Evolutionary conservation across 2,113 vertebrate species (phyloP), one percentile per base, ranked within the genome.

Genomic region (Rhabdomys dilectus): DNA sequence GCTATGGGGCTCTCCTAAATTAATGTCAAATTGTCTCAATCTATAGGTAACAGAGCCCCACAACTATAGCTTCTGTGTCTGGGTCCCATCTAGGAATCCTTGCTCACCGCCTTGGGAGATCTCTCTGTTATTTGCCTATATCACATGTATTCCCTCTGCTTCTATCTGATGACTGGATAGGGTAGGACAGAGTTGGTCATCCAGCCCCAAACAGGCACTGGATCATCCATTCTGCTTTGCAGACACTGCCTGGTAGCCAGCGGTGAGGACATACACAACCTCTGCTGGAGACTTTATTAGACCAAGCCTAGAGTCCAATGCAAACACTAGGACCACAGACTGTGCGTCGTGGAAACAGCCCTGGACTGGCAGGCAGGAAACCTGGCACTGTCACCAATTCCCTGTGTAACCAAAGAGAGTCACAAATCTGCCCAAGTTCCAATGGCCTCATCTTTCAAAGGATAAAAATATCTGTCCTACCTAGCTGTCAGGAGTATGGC

Each of bases 381-480:
- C 80, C 89, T 72, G 91, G 97, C 29, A 3, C 64, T 16, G 16
- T 42, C 82, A 82, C 92, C 60, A 39, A 80, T 53, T 94, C 64
- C 22, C 82, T 82, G 6, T 36, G 58, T 93, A 87, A 89, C 92
- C 51, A 70, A 53, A 42, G 53, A 64, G 80, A 68, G 92, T 62
- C 91, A 12, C 58, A 78, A 51, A 16, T 36, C 88, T 81, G 91
- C 85, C 82, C 16, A 68, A n/a, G 75, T 70, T 64, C 72, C 85
- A 92, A 84, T 53, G 86, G 87, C 89, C 95, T 97, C 96, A 86
- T 91, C 94, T 66, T 91, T 91, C 91, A 89, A 94, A 81, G 87
- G 95, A 90, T 91, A 93, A 91, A 97, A 92, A 94, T 90, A 84
- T 77, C 87, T 91, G 51, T 31, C 87, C 91, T 62, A 93, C 95